These are phyloP conservation scores for Mesaphorura yosii DNA, from an alignment of 1,140 invertebrate species.

Conservation along the genomic window DNA sequence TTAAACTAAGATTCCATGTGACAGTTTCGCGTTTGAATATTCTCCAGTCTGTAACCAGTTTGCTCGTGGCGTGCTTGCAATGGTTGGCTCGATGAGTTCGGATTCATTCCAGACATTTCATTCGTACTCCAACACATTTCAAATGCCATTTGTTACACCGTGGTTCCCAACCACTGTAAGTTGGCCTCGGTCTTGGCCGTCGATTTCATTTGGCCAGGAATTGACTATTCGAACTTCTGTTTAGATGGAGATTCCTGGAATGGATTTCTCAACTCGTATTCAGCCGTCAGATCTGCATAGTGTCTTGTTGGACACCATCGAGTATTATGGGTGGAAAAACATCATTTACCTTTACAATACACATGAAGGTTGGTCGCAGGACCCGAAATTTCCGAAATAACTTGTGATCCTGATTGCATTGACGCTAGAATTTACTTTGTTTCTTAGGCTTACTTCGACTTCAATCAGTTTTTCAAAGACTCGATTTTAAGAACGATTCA, in stretches of 20 bases:
- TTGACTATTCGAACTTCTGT: neutral
- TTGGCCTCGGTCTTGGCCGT: neutral
- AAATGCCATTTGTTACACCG: conserved; percentile 45
- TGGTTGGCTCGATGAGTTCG: conserved; percentile 47
- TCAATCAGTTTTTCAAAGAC: conserved; percentile 77
- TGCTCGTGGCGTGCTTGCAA: conserved; percentile 41
- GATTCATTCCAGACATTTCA: conserved; percentile 44
- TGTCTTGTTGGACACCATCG: conserved; percentile 42
- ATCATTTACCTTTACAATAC: conserved; percentile 44
- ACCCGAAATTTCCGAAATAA: conserved; percentile 15
- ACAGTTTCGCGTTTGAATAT: conserved; percentile 3
- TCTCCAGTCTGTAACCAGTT: conserved; percentile 43
- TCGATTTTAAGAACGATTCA: conserved; percentile 61
- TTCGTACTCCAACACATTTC: conserved; percentile 45
- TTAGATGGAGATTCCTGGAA: neutral
- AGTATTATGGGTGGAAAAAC: conserved; percentile 41
- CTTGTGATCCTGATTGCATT: neutral
- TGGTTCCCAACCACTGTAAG: conserved; percentile 47
- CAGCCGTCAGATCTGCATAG: conserved; percentile 39
- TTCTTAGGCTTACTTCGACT: conserved; percentile 67
- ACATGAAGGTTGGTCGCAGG: conserved; percentile 39
- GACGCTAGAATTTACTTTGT: conserved; percentile 29
- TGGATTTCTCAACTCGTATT: conserved; percentile 37
- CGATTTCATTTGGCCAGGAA: neutral
- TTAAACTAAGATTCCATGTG: conserved; percentile 1